Conservation (phyloP, 2,888 invertebrate species). For the Trypoxylon attenuatum region DNA sequence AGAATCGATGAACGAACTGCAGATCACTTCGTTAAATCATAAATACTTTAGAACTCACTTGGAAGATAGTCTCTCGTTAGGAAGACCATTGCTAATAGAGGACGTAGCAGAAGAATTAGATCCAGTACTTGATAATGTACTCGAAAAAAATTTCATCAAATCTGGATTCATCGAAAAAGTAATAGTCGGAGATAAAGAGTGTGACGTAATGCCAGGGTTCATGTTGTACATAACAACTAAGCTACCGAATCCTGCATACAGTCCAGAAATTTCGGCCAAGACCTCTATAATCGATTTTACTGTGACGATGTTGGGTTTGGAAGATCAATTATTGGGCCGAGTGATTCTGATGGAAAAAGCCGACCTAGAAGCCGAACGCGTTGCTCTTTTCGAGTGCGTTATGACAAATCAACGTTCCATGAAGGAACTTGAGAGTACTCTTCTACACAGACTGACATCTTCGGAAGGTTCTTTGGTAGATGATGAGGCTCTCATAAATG, state of each 20-base stretch:
- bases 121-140: slow-evolving; percentile 96
- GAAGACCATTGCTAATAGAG: slow-evolving; percentile 93
- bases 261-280: slow-evolving; percentile 97
- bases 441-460: slow-evolving; percentile 92
- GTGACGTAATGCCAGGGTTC: slow-evolving; percentile 96
- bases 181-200: slow-evolving; percentile 96
- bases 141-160: slow-evolving; percentile 98
- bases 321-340: slow-evolving; percentile 94
- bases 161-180: slow-evolving; percentile 97
- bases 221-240: slow-evolving; percentile 97
- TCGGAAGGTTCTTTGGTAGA: slow-evolving; percentile 96
- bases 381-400: slow-evolving; percentile 94
- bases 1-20: slow-evolving; percentile 90
- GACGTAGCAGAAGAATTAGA: slow-evolving; percentile 96
- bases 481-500: slow-evolving; percentile 94
- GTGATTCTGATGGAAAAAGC: slow-evolving; percentile 98
- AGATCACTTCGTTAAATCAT: slow-evolving; percentile 95
- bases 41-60: slow-evolving; percentile 96
- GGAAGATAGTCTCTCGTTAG: slow-evolving; percentile 90
- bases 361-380: slow-evolving; percentile 95
- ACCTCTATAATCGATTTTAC: slow-evolving; percentile 98
- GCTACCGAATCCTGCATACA: slow-evolving; percentile 95
- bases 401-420: slow-evolving; percentile 97
- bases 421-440: slow-evolving; percentile 95
- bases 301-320: slow-evolving; percentile 96